Base-by-base conservation (phyloP, 2,797 vertebrate species). In the Schizopygopsis malacanthus region DNA sequence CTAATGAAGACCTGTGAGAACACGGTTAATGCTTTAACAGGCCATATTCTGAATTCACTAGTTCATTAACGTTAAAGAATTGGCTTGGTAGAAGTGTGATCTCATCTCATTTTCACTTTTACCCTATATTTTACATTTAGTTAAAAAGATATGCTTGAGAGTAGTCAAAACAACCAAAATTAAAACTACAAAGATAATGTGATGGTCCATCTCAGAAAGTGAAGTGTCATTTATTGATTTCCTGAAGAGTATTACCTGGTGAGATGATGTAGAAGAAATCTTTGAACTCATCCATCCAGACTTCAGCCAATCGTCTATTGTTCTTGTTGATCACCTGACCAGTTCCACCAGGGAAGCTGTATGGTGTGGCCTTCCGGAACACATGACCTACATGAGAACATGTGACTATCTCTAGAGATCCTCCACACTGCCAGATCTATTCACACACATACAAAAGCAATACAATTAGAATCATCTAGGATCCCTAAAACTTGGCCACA, bases 241-340 rank as follows among this genome's bases (percentile, higher is more conserved):
- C 16, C 16, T 52, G 16, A 33, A 52, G n/a, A 45, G 4, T 63
- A 12, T 52, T 95, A 99, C 98, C 98, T 93, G 98, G 98, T 28
- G 98, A 99, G 91, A 99, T 99, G 91, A 99, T 98, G 39, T 99
- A 99, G 94, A 99, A 99, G 94, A 99, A 99, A 86, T 99, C 98
- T 94, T 99, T 99, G 90, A 99, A 99, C 88, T 99, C 98, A 65
- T 99, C 96, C 96, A 96, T 96, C 96, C 96, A 96, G 81, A 99
- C 98, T 93, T 99, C 98, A 0, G 98, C 98, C 89, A 99, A 92
- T 2, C 98, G 93, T 79, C 98, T 95, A 92, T 99, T 99, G 94
- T 99, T 99, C 93, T 99, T 99, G 93, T 99, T 99, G 94, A 99
- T 99, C 87, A 99, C 97, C 83, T 99, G 98, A 16, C 98, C 98